phyloP scores from a whole-genome alignment of 2,888 invertebrate genomes.

The Sisyra nigra region DNA sequence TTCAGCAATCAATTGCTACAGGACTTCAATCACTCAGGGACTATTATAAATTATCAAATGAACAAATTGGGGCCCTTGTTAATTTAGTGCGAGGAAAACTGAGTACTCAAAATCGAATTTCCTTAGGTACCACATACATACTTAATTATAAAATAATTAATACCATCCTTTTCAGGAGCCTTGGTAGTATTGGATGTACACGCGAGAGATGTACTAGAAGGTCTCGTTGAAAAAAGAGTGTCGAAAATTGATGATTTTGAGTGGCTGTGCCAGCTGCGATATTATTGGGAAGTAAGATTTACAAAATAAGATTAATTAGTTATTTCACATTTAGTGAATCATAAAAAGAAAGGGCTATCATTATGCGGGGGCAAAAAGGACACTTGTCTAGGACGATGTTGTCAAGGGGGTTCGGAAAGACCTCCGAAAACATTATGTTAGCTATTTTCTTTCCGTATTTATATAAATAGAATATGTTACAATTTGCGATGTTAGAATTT shows the following conservation, averaged over 20 bases:
- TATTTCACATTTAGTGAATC: neutral
- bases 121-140: conserved; percentile 46
- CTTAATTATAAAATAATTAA: neutral
- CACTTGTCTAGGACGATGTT: no score
- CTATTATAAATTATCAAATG: conserved; percentile 55
- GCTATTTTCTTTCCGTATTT: no score
- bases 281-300: conserved; percentile 58
- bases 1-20: conserved; percentile 58
- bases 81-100: conserved; percentile 75
- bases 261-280: conserved; percentile 78
- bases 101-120: conserved; percentile 72
- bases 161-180: conserved; percentile 40
- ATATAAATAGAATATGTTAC: no score
- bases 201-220: conserved; percentile 69
- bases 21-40: conserved; percentile 35
- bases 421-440: no score
- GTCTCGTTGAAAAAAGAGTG: conserved; percentile 47
- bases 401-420: no score
- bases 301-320: conserved; percentile 4
- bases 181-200: conserved; percentile 88
- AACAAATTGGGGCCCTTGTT: conserved; percentile 68
- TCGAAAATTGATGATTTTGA: conserved; percentile 66
- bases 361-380: no score
- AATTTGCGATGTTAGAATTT: no score
- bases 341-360: no score